Evolutionary conservation across 2,797 vertebrate genomes (phyloP), one percentile per base, ranked within the genome.

Genomic region (Aphelocoma californica): DNA sequence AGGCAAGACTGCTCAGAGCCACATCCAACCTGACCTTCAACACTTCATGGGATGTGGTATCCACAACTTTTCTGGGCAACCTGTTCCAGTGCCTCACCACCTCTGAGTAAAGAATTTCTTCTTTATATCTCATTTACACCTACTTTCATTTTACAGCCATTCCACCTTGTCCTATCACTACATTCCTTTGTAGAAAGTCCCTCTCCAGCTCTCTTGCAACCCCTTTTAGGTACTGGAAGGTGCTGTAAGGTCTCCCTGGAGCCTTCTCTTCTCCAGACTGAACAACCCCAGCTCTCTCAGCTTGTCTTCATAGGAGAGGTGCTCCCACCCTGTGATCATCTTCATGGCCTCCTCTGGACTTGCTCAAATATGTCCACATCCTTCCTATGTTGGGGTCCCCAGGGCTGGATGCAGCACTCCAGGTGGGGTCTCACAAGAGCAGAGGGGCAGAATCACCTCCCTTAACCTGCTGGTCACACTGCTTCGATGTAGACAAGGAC

Each of bases 241-340:
- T 66, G 31, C 17, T 40, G 0, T 34, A 25, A 79, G 40, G 66
- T 79, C 34, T 79, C 17, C n/a, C 18, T 18, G 23, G 26, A 48
- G 12, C 9, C 9, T 48, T 47, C 24, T 51, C 20, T 25, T 89
- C 40, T 66, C 5, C 40, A 36, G 14, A 5, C 34, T 79, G 31
- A 79, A 12, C 31, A 60, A 20, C 3, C 16, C 16, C 13, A 47
- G 3, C 31, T 65, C 18, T 40, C n/a, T 53, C 34, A 66, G 53
- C 16, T 40, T 29, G 0, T 2, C 0, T 29, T 1, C 29, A 23
- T 5, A 20, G 10, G 19, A 84, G 45, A 54, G 31, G 11, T 60
- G 3, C 34, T 31, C 47, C 31, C 8, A 1, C 15, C 11, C 23
- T 24, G 7, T 42, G 31, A 47, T 12, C 31, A 6, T 65, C 18